Base-by-base conservation (phyloP, 23 tunicate species). In the Aplidium turbinatum region DNA sequence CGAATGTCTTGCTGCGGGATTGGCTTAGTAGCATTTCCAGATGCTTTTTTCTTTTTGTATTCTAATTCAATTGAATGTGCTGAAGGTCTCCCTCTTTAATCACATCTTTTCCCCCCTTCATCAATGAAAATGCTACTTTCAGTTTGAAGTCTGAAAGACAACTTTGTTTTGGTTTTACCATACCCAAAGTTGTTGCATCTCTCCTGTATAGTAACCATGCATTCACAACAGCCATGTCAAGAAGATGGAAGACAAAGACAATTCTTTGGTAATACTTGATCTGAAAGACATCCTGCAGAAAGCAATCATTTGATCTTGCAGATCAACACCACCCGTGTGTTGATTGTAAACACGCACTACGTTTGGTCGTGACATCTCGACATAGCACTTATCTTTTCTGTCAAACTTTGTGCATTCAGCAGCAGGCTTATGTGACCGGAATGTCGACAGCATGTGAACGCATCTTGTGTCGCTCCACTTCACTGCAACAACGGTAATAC, bases 221-320 rank as follows among this genome's bases (percentile, higher is more conserved):
- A 65, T 65, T 65, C 50, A 65, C 72, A 6, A 65, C 22, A 3
- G 72, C 31, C 72, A 65, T 65, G 28, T 65, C 72, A 65, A 65
- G 3, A 6, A 65, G 48, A 65, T 65, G 72, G 38, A 65, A n/a
- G n/a, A n/a, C n/a, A n/a, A n/a, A 65, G 27, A 65, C 38, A 27
- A 65, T 35, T 3, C 50, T 25, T 7, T 35, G 50, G 27, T 65
- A 65, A 30, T 65, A 65, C 27, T 65, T 65, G 23, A 65, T 35
- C 72, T n/a, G 50, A 35, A 35, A 9, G 48, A 4, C 50, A 65
- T 65, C 50, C 72, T 35, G 27, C 38, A 65, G 3, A 35, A 29
- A 3, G 48, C 48, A 2, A 65, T 65, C 72, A 38, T 35, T 35
- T 36, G 50, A 26, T 65, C 72, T 3, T 35, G 50, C 48, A 65